Conservation (phyloP, 23 tunicate species). For the Trididemnum nubilum region DNA sequence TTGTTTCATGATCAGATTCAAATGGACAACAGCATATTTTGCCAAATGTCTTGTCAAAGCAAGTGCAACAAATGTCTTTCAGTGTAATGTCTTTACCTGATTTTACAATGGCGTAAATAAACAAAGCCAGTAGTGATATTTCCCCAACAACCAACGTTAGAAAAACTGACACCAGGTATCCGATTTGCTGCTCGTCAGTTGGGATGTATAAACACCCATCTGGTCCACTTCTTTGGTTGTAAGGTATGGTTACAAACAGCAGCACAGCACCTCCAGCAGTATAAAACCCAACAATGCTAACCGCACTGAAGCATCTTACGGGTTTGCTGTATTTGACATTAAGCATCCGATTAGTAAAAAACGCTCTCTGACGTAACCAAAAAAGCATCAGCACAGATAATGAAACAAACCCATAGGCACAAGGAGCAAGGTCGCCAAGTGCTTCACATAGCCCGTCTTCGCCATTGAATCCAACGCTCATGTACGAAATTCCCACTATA, state of each 20-base stretch:
- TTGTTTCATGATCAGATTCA: neutral
- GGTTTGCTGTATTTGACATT: constrained; percentile 29
- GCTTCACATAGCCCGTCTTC: neutral
- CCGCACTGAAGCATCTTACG: neutral
- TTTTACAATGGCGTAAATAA: neutral
- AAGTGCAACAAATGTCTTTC: neutral
- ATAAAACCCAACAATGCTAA: neutral
- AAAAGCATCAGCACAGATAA: constrained; percentile 2
- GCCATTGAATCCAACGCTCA: neutral
- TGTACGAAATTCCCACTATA: neutral
- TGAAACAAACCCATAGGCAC: neutral
- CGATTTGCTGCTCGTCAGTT: neutral
- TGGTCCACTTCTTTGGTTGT: neutral
- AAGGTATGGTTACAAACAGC: neutral
- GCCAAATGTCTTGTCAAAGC: neutral
- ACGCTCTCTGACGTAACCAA: constrained; percentile 23
- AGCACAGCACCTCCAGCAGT: neutral
- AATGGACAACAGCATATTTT: too few relatives aligned
- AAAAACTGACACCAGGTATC: neutral
- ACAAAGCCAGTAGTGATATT: neutral
- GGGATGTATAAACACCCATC: neutral
- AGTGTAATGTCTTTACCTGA: neutral
- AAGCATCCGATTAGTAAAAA: constrained; percentile 21
- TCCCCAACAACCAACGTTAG: neutral
- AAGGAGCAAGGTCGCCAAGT: neutral